Evolutionary conservation across 2,888 invertebrate species (phyloP).

Genomic region (Ornithoptera alexandrae): DNA sequence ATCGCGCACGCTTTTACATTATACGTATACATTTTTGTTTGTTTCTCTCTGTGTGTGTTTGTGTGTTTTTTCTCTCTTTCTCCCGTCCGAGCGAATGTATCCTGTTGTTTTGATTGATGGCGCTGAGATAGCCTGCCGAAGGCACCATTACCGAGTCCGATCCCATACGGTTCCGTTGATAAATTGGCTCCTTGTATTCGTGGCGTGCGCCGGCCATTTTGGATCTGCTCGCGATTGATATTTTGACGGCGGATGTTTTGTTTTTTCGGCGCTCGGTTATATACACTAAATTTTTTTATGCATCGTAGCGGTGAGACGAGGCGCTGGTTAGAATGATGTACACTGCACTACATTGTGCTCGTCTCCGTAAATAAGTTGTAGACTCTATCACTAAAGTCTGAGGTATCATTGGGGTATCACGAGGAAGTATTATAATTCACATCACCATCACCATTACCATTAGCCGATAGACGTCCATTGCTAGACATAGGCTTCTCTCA

Average conservation of each 20-base stretch:
- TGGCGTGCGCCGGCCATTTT: conserved; percentile 49
- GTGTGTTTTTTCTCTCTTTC: conserved; percentile 37
- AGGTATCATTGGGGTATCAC: too few relatives aligned
- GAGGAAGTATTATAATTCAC: too few relatives aligned
- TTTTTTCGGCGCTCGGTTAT: conserved; percentile 13
- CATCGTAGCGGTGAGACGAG: too few relatives aligned
- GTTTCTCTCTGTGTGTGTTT: too few relatives aligned
- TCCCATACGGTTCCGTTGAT: conserved; percentile 56
- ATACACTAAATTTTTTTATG: not conserved
- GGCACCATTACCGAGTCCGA: conserved; percentile 56
- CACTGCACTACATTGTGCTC: too few relatives aligned
- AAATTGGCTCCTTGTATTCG: conserved; percentile 65
- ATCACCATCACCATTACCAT: too few relatives aligned
- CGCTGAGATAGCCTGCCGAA: conserved; percentile 61
- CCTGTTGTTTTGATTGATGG: conserved; percentile 76
- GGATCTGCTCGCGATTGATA: conserved; percentile 56
- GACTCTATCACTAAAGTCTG: too few relatives aligned
- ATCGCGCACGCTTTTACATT: conserved; percentile 63
- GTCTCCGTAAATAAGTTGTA: too few relatives aligned
- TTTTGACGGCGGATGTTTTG: conserved; percentile 40
- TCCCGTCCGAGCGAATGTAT: conserved; percentile 55
- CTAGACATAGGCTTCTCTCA: too few relatives aligned
- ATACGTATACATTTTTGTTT: conserved; percentile 33
- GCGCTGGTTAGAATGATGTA: too few relatives aligned
- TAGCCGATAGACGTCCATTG: too few relatives aligned